These are phyloP conservation scores for Cerceris rybyensis DNA, from an alignment of 2,888 invertebrate species.

Conservation along the genomic window DNA sequence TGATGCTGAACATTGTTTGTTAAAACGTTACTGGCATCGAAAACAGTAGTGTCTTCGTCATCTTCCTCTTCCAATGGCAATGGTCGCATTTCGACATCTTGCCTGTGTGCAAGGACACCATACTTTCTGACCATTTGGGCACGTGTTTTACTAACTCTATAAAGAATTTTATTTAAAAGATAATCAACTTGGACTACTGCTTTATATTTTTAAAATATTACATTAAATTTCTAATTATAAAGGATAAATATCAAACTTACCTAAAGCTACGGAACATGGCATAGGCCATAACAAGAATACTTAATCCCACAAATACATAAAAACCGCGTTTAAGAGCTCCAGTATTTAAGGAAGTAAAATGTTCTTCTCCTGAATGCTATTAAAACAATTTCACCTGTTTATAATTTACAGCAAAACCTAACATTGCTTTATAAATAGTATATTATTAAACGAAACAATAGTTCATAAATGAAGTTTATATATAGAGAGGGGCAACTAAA, in stretches of 20 bases:
- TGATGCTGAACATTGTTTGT: conserved; percentile 64
- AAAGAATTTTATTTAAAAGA: conserved; percentile 6
- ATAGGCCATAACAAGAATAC: conserved; percentile 77
- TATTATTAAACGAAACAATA: no score
- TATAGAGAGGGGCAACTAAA: background rate
- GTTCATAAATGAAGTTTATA: no score
- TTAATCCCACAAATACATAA: conserved; percentile 79
- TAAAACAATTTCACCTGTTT: background rate
- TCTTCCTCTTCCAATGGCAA: conserved; percentile 82
- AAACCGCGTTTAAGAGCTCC: conserved; percentile 79
- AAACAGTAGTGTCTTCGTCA: conserved; percentile 81
- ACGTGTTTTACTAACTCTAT: conserved; percentile 77
- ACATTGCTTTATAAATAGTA: no score
- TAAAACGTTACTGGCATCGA: conserved; percentile 76
- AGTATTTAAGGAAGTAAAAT: conserved; percentile 68
- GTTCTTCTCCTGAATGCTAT: conserved; percentile 52
- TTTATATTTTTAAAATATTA: background rate
- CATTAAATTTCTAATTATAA: background rate
- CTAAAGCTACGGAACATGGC: conserved; percentile 77
- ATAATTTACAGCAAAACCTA: no score
- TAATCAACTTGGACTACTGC: background rate
- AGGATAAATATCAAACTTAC: conserved; percentile 49
- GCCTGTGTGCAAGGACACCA: conserved; percentile 80
- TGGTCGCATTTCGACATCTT: conserved; percentile 82
- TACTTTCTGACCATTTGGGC: conserved; percentile 81